A percentile compares a stretch with the other conserved stretches of the same genome.
These are phyloP conservation scores for Chrysina gloriosa DNA, from an alignment of 2,888 invertebrate genomes.

Conservation along the genomic window DNA sequence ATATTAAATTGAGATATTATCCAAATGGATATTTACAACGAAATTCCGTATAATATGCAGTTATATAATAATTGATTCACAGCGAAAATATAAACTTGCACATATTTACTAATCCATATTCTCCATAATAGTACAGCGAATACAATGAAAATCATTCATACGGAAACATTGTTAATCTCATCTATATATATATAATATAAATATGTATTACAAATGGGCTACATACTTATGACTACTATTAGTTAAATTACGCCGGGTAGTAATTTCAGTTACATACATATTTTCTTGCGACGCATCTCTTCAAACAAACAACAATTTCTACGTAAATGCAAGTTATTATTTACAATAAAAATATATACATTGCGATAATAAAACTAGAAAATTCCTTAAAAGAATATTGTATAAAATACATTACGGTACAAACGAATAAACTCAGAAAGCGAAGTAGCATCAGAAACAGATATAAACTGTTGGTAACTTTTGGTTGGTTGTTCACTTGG, in stretches of 20 bases:
- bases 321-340: slow-evolving; percentile 36
- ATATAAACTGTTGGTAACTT: slow-evolving; percentile 52
- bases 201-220: slow-evolving; percentile 37
- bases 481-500: slow-evolving; percentile 41
- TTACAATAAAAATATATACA: slow-evolving; percentile 37
- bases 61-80: slow-evolving; percentile 7
- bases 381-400: slow-evolving; percentile 35
- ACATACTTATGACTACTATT: slow-evolving; percentile 25
- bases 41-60: not conserved
- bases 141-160: slow-evolving; percentile 29
- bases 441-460: slow-evolving; percentile 1
- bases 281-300: slow-evolving; percentile 13
- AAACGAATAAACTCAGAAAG: slow-evolving; percentile 5
- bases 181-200: slow-evolving; percentile 29
- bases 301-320: slow-evolving; percentile 34
- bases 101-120: slow-evolving; percentile 6
- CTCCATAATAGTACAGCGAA: slow-evolving; percentile 26
- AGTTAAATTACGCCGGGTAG: slow-evolving; percentile 26
- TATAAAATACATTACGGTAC: slow-evolving; percentile 22
- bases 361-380: slow-evolving; percentile 33
- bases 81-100: slow-evolving; percentile 24
- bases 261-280: slow-evolving; percentile 33
- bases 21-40: not conserved
- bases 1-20: too few species aligned
- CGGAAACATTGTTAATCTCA: slow-evolving; percentile 28